Evolutionary conservation across 2,113 vertebrate genomes (phyloP).

Genomic region (Ochotona curzoniae): DNA sequence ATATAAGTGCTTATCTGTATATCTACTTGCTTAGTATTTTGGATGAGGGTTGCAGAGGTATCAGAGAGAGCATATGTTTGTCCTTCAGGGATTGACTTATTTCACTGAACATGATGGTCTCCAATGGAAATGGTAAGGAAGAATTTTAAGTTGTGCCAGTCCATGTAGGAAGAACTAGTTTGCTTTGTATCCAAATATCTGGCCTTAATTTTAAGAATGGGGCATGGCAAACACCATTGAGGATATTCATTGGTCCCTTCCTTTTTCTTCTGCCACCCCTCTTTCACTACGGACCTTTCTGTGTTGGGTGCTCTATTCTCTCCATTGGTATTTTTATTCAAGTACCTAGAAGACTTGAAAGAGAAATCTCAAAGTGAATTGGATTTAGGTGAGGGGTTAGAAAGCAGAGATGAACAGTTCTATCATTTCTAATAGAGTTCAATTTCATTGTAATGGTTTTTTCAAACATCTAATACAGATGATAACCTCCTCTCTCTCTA

Average conservation of each 20-base stretch:
- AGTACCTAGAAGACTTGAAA: not conserved
- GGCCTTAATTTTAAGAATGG: not conserved
- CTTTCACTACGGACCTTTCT: not conserved
- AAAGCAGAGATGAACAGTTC: not conserved
- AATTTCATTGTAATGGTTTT: not conserved
- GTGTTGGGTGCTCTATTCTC: not conserved
- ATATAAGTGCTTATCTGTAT: too few species aligned
- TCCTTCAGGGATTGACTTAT: too few species aligned
- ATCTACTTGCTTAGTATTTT: too few species aligned
- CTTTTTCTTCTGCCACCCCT: rapidly evolving
- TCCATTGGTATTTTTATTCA: not conserved
- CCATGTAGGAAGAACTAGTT: not conserved
- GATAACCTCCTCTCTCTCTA: not conserved
- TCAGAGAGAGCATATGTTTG: too few species aligned
- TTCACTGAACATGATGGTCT: not conserved
- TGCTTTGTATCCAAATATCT: not conserved
- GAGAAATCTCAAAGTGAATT: not conserved
- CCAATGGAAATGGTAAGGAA: not conserved
- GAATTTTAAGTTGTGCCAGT: not conserved
- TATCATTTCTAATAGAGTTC: not conserved
- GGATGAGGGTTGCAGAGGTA: too few species aligned
- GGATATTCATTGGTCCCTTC: too few species aligned
- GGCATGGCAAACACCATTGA: not conserved
- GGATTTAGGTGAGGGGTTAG: not conserved
- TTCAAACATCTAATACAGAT: not conserved